Conservation (phyloP, 2,113 vertebrate species). For the Cyprinodon variegatus region DNA sequence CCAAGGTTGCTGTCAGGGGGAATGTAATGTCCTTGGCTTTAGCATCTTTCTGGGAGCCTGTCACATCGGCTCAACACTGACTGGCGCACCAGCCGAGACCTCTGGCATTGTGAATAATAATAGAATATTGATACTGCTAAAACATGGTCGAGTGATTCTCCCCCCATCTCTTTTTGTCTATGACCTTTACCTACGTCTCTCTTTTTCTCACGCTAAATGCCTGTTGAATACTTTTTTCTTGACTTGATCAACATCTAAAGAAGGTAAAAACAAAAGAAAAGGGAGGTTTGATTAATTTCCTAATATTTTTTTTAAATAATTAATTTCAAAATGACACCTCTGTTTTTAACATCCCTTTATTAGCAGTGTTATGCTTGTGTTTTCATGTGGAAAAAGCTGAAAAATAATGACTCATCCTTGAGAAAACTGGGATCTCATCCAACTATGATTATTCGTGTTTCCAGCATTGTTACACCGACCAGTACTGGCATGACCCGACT, state of each 20-base stretch:
- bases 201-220: background rate
- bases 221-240: background rate
- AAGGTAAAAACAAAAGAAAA: constrained; percentile 88
- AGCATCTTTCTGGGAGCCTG: constrained; percentile 81
- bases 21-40: constrained; percentile 88
- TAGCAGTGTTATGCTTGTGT: constrained; percentile 45
- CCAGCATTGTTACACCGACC: constrained; percentile 33
- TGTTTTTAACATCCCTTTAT: constrained; percentile 17
- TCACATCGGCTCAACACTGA: constrained; percentile 85
- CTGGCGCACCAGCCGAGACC: constrained; percentile 82
- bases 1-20: constrained; percentile 88
- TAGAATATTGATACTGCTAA: constrained; percentile 93
- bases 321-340: background rate
- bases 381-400: constrained; percentile 63
- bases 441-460: constrained; percentile 60
- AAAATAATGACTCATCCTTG: constrained; percentile 52
- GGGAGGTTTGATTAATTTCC: constrained; percentile 87
- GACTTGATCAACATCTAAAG: constrained; percentile 75
- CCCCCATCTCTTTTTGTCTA: constrained; percentile 2
- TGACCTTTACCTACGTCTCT: constrained; percentile 7
- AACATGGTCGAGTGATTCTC: constrained; percentile 75
- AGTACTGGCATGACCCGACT: constrained; percentile 55
- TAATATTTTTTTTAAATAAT: background rate
- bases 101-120: constrained; percentile 90
- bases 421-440: constrained; percentile 60